Evolutionary conservation across 2,888 invertebrate genomes (phyloP).

Genomic region (Ectemnius cavifrons): DNA sequence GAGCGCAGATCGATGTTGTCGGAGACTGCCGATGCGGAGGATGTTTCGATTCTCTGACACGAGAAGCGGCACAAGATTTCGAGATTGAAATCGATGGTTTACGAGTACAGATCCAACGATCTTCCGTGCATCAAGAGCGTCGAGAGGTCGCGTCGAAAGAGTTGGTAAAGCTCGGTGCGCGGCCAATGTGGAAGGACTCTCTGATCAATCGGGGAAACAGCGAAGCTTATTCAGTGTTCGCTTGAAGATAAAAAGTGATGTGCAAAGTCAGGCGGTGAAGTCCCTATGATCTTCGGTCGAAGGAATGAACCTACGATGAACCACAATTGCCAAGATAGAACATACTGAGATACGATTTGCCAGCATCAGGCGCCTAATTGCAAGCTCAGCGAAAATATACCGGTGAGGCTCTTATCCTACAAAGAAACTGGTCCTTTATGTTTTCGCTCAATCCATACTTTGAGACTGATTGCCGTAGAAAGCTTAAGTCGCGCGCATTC

Average conservation of each 20-base stretch:
- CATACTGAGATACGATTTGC: background rate
- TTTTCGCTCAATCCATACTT: constrained; percentile 51
- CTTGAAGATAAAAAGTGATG: no score
- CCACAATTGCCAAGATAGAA: background rate
- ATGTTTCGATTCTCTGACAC: constrained; percentile 62
- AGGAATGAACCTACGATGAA: constrained; percentile 7
- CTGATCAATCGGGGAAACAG: no score
- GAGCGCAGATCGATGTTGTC: constrained; percentile 47
- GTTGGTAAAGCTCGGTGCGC: background rate
- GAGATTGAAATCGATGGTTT: constrained; percentile 41
- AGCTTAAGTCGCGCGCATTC: constrained; percentile 38
- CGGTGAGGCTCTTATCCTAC: constrained; percentile 13
- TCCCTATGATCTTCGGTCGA: constrained; percentile 1
- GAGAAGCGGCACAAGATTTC: constrained; percentile 18
- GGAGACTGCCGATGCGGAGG: constrained; percentile 42
- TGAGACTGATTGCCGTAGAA: constrained; percentile 56
- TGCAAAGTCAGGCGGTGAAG: background rate
- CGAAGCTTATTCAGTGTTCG: no score
- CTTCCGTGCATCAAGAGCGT: constrained; percentile 35
- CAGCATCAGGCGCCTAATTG: background rate
- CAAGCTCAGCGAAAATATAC: constrained; percentile 14
- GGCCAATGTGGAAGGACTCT: no score
- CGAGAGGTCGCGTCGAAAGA: constrained; percentile 23
- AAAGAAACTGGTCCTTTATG: constrained; percentile 23
- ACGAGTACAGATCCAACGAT: constrained; percentile 24